A percentile compares a stretch with the other conserved stretches of the same genome.
These are phyloP conservation scores for Typhlichthys eigenmanni DNA, from an alignment of 2,797 vertebrate genomes.

Conservation along the genomic window DNA sequence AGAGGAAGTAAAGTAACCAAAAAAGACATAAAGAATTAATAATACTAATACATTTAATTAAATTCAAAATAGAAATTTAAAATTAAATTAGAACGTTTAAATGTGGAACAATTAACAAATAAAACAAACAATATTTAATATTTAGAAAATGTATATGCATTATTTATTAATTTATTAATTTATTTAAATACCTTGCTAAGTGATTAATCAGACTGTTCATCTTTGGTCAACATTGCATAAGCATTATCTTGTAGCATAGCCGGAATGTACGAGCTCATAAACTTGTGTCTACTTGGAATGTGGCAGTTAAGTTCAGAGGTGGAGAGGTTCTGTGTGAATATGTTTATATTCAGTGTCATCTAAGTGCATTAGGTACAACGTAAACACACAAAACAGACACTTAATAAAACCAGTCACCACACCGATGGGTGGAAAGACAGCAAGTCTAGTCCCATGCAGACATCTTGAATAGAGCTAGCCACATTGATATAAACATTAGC, in stretches of 20 bases:
- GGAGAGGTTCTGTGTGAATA: constrained; percentile 68
- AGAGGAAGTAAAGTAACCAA: constrained; percentile 9
- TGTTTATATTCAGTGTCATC: constrained; percentile 76
- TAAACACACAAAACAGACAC: constrained; percentile 72
- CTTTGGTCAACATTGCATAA: constrained; percentile 30
- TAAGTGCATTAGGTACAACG: constrained; percentile 71
- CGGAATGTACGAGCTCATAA: constrained; percentile 55
- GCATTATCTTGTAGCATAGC: constrained; percentile 48
- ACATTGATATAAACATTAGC: constrained; percentile 41
- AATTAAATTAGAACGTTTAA: no score
- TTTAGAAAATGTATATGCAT: constrained; percentile 29
- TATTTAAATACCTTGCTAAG: no score
- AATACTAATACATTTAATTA: no score
- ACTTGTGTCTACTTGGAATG: constrained; percentile 63
- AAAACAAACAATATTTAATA: constrained; percentile 37
- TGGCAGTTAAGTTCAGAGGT: constrained; percentile 62
- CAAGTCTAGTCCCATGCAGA: constrained; percentile 20
- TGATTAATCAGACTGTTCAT: not conserved
- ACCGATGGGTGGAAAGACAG: constrained; percentile 43
- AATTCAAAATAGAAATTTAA: no score
- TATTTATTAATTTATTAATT: no score
- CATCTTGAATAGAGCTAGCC: constrained; percentile 17
- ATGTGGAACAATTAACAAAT: constrained; percentile 57
- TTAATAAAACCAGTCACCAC: constrained; percentile 60
- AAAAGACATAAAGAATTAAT: no score